Evolutionary conservation across 2,113 vertebrate genomes (phyloP).

Genomic region (Burhinus bistriatus): DNA sequence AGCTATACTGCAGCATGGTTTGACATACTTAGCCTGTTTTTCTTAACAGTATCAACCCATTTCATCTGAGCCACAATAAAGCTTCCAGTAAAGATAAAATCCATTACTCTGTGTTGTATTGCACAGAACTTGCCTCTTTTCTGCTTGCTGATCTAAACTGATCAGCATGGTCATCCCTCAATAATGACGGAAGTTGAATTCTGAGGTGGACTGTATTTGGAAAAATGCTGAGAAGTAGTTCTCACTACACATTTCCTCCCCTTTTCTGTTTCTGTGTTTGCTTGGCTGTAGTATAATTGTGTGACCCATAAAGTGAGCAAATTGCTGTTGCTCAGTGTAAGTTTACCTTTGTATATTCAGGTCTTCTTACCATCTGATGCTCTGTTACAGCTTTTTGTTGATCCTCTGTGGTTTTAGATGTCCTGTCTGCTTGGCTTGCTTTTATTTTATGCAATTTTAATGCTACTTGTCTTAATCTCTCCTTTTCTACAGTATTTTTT

Average conservation of each 20-base stretch:
- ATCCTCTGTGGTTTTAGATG: neutral
- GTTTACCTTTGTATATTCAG: neutral
- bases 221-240: accelerated
- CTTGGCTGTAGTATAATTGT: neutral
- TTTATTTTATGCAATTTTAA: neutral
- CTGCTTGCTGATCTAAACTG: neutral
- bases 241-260: neutral
- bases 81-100: neutral
- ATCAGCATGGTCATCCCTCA: neutral
- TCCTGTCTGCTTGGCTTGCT: neutral
- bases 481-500: neutral
- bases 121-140: neutral
- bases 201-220: neutral
- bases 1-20: neutral
- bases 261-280: neutral
- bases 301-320: neutral
- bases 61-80: neutral
- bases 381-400: neutral
- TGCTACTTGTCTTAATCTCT: neutral
- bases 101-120: neutral
- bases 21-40: neutral
- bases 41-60: neutral
- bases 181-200: neutral
- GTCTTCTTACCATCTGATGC: neutral
- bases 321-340: neutral